Evolutionary conservation across 2,888 invertebrate genomes (phyloP).

Genomic region (Melitaea athalia): DNA sequence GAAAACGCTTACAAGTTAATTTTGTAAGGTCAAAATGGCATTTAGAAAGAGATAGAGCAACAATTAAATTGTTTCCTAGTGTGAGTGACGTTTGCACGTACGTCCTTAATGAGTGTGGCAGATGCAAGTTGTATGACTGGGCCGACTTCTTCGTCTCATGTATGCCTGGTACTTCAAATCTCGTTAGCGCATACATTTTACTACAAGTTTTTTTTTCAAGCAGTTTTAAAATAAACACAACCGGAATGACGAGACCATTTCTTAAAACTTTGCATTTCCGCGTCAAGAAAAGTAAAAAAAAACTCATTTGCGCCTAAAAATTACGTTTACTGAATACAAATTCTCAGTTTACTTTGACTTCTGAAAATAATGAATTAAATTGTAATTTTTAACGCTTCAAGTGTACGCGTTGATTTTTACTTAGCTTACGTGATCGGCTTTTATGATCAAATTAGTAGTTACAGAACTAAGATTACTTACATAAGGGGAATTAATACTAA

Average conservation of each 20-base stretch:
- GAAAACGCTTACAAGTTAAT: neutral
- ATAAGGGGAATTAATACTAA: conserved; percentile 2
- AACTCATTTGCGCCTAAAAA: conserved; percentile 71
- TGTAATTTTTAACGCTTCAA: neutral
- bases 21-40: conserved; percentile 47
- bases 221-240: conserved; percentile 70
- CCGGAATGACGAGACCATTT: conserved; percentile 71
- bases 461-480: conserved; percentile 10
- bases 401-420: neutral
- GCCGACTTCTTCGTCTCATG: conserved; percentile 61
- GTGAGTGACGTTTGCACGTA: conserved; percentile 52
- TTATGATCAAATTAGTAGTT: conserved; percentile 9
- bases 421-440: conserved; percentile 9
- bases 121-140: conserved; percentile 59
- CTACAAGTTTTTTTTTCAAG: conserved; percentile 70
- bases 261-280: conserved; percentile 78
- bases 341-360: conserved; percentile 35
- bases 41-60: conserved; percentile 64
- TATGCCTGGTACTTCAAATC: conserved; percentile 72
- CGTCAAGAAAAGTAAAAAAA: conserved; percentile 73
- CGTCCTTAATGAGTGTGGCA: conserved; percentile 52
- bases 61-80: conserved; percentile 58
- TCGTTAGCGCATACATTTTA: conserved; percentile 79
- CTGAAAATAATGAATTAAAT: conserved; percentile 16
- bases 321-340: conserved; percentile 49